phyloP scores from a whole-genome alignment of 2,888 invertebrate genomes.

The Sinelater perroti region DNA sequence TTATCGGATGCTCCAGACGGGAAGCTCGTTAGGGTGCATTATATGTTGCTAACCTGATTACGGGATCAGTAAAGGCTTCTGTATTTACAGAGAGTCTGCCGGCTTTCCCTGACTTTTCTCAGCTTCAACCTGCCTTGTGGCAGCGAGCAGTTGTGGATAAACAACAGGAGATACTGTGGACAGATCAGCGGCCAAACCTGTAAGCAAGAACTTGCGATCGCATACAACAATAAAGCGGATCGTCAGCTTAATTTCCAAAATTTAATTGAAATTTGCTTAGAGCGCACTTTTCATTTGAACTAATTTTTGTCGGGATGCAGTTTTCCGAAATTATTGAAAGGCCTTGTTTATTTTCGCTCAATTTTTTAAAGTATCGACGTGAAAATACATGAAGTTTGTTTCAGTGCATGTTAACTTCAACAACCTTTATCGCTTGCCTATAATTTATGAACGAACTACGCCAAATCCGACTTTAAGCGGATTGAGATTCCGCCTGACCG shows the following conservation, averaged over 20 bases:
- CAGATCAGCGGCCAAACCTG: conserved; percentile 49
- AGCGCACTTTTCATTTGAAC: background rate
- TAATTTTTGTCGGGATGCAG: no score
- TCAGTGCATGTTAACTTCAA: conserved; percentile 40
- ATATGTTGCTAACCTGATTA: conserved; percentile 1
- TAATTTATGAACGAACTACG: conserved; percentile 38
- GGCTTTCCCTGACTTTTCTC: conserved; percentile 51
- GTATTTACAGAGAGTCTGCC: conserved; percentile 52
- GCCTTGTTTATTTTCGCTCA: no score
- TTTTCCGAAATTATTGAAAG: no score
- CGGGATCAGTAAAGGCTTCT: conserved; percentile 28
- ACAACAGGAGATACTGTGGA: conserved; percentile 54
- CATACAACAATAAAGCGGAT: background rate
- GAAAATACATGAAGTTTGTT: conserved; percentile 26
- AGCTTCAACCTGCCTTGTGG: conserved; percentile 53
- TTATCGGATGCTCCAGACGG: conserved; percentile 1
- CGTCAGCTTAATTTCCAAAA: no score
- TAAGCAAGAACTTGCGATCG: conserved; percentile 43
- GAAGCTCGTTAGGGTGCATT: conserved; percentile 7
- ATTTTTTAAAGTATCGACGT: no score
- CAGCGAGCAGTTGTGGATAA: conserved; percentile 52
- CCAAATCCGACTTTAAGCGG: conserved; percentile 29
- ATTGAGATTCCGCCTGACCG: conserved; percentile 40
- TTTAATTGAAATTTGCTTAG: background rate
- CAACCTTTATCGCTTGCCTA: conserved; percentile 33